These are phyloP conservation scores for Eclectus roratus DNA, from an alignment of 2,113 vertebrate species.

Conservation along the genomic window DNA sequence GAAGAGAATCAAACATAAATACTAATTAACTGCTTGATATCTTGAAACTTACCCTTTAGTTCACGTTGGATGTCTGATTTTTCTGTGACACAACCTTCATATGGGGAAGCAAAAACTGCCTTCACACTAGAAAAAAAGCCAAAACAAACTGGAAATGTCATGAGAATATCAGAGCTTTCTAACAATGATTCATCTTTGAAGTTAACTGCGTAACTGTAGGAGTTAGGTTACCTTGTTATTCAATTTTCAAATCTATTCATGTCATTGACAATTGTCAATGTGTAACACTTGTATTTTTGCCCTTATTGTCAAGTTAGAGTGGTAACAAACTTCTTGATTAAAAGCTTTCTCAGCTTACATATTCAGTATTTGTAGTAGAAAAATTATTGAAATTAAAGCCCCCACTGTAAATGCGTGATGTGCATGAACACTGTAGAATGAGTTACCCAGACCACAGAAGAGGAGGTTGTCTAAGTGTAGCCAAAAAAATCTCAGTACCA, in stretches of 20 bases:
- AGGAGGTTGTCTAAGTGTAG: neutral
- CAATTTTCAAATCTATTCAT: neutral
- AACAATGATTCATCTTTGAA: neutral
- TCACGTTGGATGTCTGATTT: neutral
- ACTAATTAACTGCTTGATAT: neutral
- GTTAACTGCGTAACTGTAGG: neutral
- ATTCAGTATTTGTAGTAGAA: neutral
- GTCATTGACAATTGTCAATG: neutral
- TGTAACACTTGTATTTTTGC: neutral
- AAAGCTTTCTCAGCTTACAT: neutral
- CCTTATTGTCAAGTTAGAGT: neutral
- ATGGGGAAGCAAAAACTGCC: neutral
- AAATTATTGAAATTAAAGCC: neutral
- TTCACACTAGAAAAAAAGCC: neutral
- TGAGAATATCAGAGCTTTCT: neutral
- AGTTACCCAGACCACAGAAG: neutral
- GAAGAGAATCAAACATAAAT: neutral
- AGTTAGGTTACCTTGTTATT: neutral
- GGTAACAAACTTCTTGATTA: neutral
- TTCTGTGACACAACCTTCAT: neutral
- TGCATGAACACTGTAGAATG: neutral
- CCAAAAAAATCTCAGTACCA: neutral
- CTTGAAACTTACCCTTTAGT: neutral
- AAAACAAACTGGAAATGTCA: neutral
- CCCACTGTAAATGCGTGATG: neutral